Base-by-base conservation (phyloP, 2,113 vertebrate genomes). In the Desmodus rotundus region DNA sequence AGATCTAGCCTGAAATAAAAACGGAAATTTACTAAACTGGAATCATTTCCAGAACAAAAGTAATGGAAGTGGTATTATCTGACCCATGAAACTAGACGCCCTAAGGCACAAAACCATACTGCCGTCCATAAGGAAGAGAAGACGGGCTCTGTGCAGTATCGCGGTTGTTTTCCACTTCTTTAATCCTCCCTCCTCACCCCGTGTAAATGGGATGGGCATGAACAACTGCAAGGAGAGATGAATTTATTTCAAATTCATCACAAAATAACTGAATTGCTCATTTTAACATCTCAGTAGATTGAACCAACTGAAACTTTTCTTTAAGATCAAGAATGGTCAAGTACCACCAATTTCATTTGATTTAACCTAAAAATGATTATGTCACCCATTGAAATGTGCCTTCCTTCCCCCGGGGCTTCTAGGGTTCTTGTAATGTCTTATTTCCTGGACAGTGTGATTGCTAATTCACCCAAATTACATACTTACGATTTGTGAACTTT, bases 181-280 rank as follows among this genome's bases (percentile, higher is more conserved):
- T 41, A 50, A 67, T 22, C 41, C n/a, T 36, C 15, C 45, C 8
- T 31, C 12, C 72, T 11, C 33, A 28, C 38, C 36, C 47, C 41
- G 43, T 31, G 11, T 77, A 93, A 89, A 89, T 17, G 56, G 76
- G 19, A 73, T 20, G 61, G 16, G 33, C 15, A 2, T 65, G 58
- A 87, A 83, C 1, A 85, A 50, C 52, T 73, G 72, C 58, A 77
- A 86, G 43, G 36, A 95, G 70, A 90, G 28, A 83, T 4, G 16
- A 47, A 31, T 15, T 89, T 70, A 65, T 36, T 94, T 94, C 38
- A 94, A 36, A 81, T 87, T 91, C 22, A 87, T 74, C 92, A 95
- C 22, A 88, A 81, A 93, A 83, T 61, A 76, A 94, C 20, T 68
- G 50, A 80, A 50, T 85, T 38, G 74, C 3, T 76, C 28, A 72